Evolutionary conservation across 2,888 invertebrate genomes (phyloP).

Genomic region (Unio pictorum): DNA sequence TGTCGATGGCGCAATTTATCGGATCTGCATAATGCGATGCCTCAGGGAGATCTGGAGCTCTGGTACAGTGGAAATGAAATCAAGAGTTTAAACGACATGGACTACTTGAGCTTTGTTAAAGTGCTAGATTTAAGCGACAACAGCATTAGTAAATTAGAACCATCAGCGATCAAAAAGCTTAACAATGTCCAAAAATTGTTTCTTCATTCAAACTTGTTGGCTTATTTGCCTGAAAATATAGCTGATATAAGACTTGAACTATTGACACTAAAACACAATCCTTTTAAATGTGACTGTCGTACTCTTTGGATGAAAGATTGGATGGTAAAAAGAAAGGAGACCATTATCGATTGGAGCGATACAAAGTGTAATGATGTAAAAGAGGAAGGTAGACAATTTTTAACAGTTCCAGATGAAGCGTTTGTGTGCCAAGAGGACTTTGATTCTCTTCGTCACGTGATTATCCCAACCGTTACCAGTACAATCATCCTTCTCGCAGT

Average conservation of each 20-base stretch:
- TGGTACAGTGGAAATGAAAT: no score
- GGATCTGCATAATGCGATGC: no score
- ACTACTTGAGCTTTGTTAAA: slow-evolving; percentile 10
- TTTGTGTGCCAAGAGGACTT: no score
- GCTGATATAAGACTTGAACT: slow-evolving; percentile 1
- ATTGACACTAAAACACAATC: slow-evolving; percentile 24
- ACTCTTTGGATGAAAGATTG: slow-evolving; percentile 47
- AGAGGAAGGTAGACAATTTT: slow-evolving; percentile 17
- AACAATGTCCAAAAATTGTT: slow-evolving; percentile 7
- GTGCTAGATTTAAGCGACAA: no score
- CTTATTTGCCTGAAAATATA: slow-evolving; percentile 14
- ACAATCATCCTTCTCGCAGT: slow-evolving; percentile 15
- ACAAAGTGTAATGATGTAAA: slow-evolving; percentile 30
- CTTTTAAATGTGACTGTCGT: slow-evolving; percentile 40
- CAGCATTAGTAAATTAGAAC: slow-evolving; percentile 8
- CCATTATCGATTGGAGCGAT: slow-evolving; percentile 18
- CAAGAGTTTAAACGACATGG: slow-evolving; percentile 1
- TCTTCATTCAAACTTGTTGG: slow-evolving; percentile 17
- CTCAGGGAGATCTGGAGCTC: no score
- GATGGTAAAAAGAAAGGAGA: slow-evolving; percentile 16
- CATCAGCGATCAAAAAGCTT: slow-evolving; percentile 5
- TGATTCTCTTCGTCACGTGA: slow-evolving; percentile 23
- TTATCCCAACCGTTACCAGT: slow-evolving; percentile 24
- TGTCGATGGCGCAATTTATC: no score
- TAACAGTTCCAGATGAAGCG: slow-evolving; percentile 23